These are phyloP conservation scores for Spodoptera littoralis DNA, from an alignment of 2,888 invertebrate genomes.

Conservation along the genomic window DNA sequence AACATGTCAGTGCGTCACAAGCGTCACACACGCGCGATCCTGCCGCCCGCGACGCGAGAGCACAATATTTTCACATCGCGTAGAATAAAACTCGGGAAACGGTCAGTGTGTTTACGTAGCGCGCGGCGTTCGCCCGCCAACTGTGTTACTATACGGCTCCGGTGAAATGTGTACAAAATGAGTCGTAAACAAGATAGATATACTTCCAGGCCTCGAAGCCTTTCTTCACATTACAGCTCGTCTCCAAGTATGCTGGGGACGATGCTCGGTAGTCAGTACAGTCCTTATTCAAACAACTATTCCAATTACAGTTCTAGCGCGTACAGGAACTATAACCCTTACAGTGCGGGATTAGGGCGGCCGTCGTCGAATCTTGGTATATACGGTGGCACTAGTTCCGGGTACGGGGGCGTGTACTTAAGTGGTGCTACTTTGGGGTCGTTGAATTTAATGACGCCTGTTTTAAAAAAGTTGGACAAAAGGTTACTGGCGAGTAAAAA, in stretches of 20 bases:
- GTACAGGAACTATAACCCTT: constrained; percentile 84
- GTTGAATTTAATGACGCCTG: constrained; percentile 88
- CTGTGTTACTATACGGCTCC: constrained; percentile 51
- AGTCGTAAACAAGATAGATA: constrained; percentile 85
- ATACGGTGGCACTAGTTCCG: constrained; percentile 90
- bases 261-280: constrained; percentile 79
- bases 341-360: constrained; percentile 80
- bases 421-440: constrained; percentile 89
- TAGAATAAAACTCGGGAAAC: constrained; percentile 76
- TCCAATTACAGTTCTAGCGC: constrained; percentile 77
- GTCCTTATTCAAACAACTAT: constrained; percentile 77
- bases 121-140: constrained; percentile 73
- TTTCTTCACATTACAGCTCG: constrained; percentile 81
- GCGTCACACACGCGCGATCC: constrained; percentile 71
- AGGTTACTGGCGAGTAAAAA: constrained; percentile 84
- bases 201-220: constrained; percentile 79
- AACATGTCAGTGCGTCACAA: constrained; percentile 71
- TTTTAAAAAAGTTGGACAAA: constrained; percentile 85
- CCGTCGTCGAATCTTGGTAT: constrained; percentile 81
- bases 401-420: constrained; percentile 91
- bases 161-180: constrained; percentile 79
- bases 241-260: constrained; percentile 83
- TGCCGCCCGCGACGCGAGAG: constrained; percentile 74
- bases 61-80: constrained; percentile 78
- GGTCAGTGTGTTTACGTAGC: constrained; percentile 81